Evolutionary conservation across 2,113 vertebrate species (phyloP).

Genomic region (Saimiri boliviensis): DNA sequence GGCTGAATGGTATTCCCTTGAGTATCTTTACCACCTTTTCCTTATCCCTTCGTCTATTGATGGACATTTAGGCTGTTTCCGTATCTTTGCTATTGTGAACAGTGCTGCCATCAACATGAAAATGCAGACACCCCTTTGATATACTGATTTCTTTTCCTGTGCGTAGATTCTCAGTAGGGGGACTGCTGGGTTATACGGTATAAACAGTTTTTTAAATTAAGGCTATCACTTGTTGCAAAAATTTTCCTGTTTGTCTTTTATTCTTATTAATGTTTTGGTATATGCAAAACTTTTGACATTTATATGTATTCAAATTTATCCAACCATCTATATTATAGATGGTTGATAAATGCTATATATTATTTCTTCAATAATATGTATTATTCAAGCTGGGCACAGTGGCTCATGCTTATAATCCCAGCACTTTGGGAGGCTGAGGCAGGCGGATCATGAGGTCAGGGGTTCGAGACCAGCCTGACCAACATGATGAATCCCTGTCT

Average conservation of each 20-base stretch:
- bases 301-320: background rate
- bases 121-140: background rate
- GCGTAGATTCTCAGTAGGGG: background rate
- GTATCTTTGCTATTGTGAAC: background rate
- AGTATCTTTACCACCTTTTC: background rate
- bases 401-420: too few species aligned
- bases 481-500: too few species aligned
- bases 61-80: background rate
- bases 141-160: background rate
- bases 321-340: background rate
- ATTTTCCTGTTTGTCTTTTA: background rate
- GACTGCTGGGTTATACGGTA: background rate
- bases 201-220: background rate
- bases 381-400: too few species aligned
- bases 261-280: background rate
- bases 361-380: too few species aligned
- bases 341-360: too few species aligned
- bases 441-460: too few species aligned
- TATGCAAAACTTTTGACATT: background rate
- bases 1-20: background rate
- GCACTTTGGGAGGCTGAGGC: too few species aligned
- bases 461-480: too few species aligned
- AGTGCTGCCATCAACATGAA: background rate
- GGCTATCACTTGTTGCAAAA: background rate
- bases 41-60: background rate